These are phyloP conservation scores for Epinotia brunnichana DNA, from an alignment of 2,888 invertebrate genomes.

Conservation along the genomic window DNA sequence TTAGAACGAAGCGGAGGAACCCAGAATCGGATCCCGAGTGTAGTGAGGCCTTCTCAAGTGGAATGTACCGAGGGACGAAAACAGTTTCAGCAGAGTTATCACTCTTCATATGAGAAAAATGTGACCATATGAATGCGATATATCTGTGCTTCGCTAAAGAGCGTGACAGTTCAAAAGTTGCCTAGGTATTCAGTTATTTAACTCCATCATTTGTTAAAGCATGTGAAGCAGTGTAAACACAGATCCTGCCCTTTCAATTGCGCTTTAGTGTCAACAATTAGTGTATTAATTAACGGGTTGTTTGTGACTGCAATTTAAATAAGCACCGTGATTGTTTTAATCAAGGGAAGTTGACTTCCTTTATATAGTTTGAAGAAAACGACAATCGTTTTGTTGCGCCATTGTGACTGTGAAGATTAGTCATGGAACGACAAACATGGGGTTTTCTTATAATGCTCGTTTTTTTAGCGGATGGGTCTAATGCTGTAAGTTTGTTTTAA, in stretches of 20 bases:
- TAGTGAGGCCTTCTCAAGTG: background rate
- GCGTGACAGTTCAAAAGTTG: background rate
- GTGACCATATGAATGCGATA: too few relatives aligned
- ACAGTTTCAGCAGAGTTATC: too few relatives aligned
- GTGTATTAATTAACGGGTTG: slow-evolving; percentile 34
- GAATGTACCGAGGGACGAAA: too few relatives aligned
- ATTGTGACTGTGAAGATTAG: slow-evolving; percentile 16
- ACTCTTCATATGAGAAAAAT: too few relatives aligned
- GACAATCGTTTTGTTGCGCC: slow-evolving; percentile 25
- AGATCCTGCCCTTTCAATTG: slow-evolving; percentile 16
- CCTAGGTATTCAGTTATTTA: background rate
- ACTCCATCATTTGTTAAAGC: background rate
- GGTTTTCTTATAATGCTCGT: slow-evolving; percentile 55
- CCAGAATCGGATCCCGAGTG: background rate
- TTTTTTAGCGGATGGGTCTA: slow-evolving; percentile 52
- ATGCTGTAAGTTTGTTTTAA: slow-evolving; percentile 64
- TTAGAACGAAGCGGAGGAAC: background rate
- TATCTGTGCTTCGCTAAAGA: background rate
- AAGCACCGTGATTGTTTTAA: slow-evolving; percentile 20
- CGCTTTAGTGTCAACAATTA: slow-evolving; percentile 23
- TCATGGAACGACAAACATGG: slow-evolving; percentile 54
- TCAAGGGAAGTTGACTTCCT: slow-evolving; percentile 44
- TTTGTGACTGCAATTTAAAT: background rate
- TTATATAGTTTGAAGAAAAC: slow-evolving; percentile 48
- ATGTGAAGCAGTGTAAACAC: slow-evolving; percentile 22